Evolutionary conservation across 2,113 vertebrate genomes (phyloP), one percentile per base, ranked within the genome.

Genomic region (Muscicapa adusta): DNA sequence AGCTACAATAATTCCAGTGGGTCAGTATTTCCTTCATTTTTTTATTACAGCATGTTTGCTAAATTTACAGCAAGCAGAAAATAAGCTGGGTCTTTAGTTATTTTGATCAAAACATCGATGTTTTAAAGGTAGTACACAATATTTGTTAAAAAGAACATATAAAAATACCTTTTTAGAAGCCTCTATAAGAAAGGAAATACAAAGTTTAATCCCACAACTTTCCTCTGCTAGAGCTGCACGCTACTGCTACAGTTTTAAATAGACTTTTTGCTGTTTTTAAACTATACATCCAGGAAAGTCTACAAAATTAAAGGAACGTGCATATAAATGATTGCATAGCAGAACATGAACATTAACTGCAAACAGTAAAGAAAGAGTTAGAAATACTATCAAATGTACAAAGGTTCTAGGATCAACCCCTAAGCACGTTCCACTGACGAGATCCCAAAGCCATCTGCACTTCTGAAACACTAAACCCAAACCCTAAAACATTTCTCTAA

Each of bases 271-370:
- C 94, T 94, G 94, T 97, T 98, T 97, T 97, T 92, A 96, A 98
- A 98, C 97, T 98, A 98, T 98, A 98, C 97, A 98, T 97, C 98
- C 97, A 97, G 96, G 93, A 97, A 97, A 97, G 97, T 97, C 97
- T 98, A 97, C 97, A 97, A 98, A 98, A 97, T 97, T 94, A 98
- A 98, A 98, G 97, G 97, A 98, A 98, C 97, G 97, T 98, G 97
- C 97, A 98, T 98, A 98, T 97, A 98, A 98, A 98, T 98, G 98
- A 98, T 98, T 98, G 98, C 98, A 98, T 98, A 98, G 98, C 98
- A 97, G 98, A 98, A 98, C 97, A 98, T 96, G 97, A 97, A 98
- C 97, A 98, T 97, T 97, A 98, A 98, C 97, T 98, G 97, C 97
- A 97, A 98, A 98, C 97, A 98, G 95, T 93, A 98, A 98, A 98